These are phyloP conservation scores for Pachycephala philippinensis DNA, from an alignment of 2,113 vertebrate genomes.

Conservation along the genomic window DNA sequence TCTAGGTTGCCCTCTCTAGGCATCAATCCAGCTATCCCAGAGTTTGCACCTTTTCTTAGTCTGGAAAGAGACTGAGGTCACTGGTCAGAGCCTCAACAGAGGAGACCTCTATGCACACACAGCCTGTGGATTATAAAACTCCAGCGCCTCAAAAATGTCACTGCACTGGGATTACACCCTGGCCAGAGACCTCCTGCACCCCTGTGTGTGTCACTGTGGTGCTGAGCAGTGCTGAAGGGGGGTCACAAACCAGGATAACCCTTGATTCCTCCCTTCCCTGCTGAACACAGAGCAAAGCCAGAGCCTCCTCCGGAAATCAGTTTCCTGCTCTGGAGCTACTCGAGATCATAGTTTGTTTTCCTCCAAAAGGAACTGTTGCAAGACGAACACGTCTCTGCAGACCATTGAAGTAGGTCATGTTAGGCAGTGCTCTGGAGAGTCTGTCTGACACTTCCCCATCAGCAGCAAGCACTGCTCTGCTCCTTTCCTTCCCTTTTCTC, in stretches of 20 bases:
- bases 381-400: conserved; percentile 52
- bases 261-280: not conserved
- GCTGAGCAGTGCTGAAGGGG: not conserved
- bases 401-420: conserved; percentile 47
- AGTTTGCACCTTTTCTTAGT: not conserved
- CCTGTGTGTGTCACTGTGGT: fast-evolving
- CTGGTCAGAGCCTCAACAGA: not conserved
- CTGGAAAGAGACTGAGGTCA: not conserved
- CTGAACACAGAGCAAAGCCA: not conserved
- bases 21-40: too few species aligned
- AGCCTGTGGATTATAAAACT: not conserved
- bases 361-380: conserved; percentile 53
- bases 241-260: not conserved
- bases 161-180: fast-evolving
- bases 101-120: not conserved
- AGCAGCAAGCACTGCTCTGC: not conserved
- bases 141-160: fast-evolving
- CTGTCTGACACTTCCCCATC: not conserved
- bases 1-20: too few species aligned
- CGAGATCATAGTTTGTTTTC: conserved; percentile 50
- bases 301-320: not conserved
- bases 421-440: not conserved
- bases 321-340: conserved; percentile 30
- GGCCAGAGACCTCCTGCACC: not conserved
- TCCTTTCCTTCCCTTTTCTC: not conserved